Base-by-base conservation (phyloP, 2,888 invertebrate species). In the Philopedon plagiatum region DNA sequence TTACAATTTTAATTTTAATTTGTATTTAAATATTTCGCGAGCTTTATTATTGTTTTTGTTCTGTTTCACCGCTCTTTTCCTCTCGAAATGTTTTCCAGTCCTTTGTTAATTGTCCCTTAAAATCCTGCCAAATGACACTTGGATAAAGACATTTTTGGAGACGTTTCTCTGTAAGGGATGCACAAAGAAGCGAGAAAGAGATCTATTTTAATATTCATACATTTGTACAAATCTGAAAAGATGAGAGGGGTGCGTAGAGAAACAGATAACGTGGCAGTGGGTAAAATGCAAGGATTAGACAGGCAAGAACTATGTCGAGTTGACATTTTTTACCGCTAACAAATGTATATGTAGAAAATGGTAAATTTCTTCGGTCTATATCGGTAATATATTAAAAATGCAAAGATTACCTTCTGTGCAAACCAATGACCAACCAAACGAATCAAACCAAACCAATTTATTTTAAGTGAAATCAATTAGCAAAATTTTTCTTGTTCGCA, bases 161-260 rank as follows among this genome's bases (percentile, higher is more conserved):
- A 13, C n/a, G 32, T 34, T 63, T 37, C 23, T 21, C 51, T 51
- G 11, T n/a, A 63, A 63, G 15, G 13, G 34, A 63, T 63, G 9
- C 51, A 51, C 41, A 63, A 32, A 19, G 46, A 63, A 21, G 29
- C 21, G 49, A 19, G 51, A 63, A 63, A 29, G 61, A 18, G 63
- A 49, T 63, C 37, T 63, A 51, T 63, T 63, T 63, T 63, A 63
- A 63, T 49, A 63, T 63, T 63, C 63, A 63, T 63, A 37, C 63
- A 63, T 63, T 63, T 63, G 15, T 63, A 34, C 51, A 63, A 63
- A 63, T 63, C 51, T 51, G 5, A 13, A 63, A 63, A 54, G 51
- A 54, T 54, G 18, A 54, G 51, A 29, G 19, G 41, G 19, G 32
- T 39, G 63, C n/a, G n/a, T n/a, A n/a, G 9, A 29, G 13, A 41